A percentile compares a stretch with the other conserved stretches of the same genome.
These are phyloP conservation scores for Drosophila paranaensis DNA, from an alignment of 2,888 invertebrate species.

Conservation along the genomic window DNA sequence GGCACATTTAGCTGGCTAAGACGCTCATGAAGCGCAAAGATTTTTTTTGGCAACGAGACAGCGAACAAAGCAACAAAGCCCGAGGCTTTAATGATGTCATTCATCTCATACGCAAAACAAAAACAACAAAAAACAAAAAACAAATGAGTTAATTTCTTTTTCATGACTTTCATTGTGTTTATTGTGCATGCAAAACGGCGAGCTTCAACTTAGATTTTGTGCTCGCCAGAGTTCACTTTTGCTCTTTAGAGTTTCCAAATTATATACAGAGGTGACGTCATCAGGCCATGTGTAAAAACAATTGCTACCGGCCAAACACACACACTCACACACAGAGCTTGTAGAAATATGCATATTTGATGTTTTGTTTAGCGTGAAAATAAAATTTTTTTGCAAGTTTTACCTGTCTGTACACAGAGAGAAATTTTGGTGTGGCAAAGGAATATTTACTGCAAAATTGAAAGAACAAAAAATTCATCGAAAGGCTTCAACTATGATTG, in stretches of 20 bases:
- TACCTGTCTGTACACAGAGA: constrained; percentile 31
- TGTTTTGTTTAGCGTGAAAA: constrained; percentile 54
- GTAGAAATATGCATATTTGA: constrained; percentile 29
- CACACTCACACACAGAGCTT: background rate
- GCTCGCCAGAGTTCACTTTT: background rate
- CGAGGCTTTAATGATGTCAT: constrained; percentile 69
- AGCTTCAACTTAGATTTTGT: constrained; percentile 23
- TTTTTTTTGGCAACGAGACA: constrained; percentile 27
- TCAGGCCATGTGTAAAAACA: constrained; percentile 13
- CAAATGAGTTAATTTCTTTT: constrained; percentile 24
- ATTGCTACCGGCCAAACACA: constrained; percentile 13
- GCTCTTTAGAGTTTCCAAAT: constrained; percentile 4
- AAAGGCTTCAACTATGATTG: too few relatives aligned
- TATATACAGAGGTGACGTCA: constrained; percentile 43
- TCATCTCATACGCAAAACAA: constrained; percentile 57
- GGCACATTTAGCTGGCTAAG: constrained; percentile 60
- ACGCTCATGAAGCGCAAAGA: constrained; percentile 18
- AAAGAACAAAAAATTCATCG: background rate
- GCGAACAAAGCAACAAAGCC: constrained; percentile 51
- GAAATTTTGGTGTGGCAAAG: background rate
- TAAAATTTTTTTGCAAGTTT: constrained; percentile 35
- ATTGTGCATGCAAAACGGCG: constrained; percentile 32
- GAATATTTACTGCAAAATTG: too few relatives aligned
- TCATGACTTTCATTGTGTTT: constrained; percentile 39
- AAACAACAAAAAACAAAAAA: constrained; percentile 3